Base-by-base conservation (phyloP, 2,797 vertebrate species). In the Darevskia mixta region DNA sequence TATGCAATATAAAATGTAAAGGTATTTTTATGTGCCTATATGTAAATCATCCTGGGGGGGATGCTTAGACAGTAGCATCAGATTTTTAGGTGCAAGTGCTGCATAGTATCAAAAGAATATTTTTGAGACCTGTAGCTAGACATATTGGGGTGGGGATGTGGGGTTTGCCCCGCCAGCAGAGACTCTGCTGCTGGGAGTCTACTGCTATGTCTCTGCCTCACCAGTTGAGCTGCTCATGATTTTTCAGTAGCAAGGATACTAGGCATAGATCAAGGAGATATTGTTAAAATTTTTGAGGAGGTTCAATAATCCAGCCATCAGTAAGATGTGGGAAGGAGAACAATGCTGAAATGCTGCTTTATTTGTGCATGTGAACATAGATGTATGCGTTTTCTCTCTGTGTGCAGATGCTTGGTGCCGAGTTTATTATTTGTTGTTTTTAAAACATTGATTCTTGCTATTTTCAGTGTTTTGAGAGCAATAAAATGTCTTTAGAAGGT, bases 401-500 rank as follows among this genome's bases (percentile, higher is more conserved):
- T 32, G 6, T 83, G 75, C 66, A 82, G 41, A 38, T 38, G 67
- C 77, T 87, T 20, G 49, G 9, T 38, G 43, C 1, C 32, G 11
- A 27, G 35, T 23, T 38, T 77, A 55, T 82, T 83, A 88, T 75
- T 87, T 87, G 43, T 4, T 41, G 45, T 23, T 78, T 83, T 71
- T 75, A 35, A 85, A 41, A 35, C 11, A 72, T 18, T 80, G 23
- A 85, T 73, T 64, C 55, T 45, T 86, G n/a, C 81, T 79, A 79
- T 58, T 32, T 72, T 79, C 38, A 73, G 27, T 35, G 20, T 41
- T 64, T 77, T 83, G 35, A 55, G 32, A 77, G 27, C 20, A 85
- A 45, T 75, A 67, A 64, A 73, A 10, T 80, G 58, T 32, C 20
- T 80, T 76, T 75, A 75, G 55, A 69, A 13, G 69, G 18, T 80